Conservation (phyloP, 2,797 vertebrate species). For the Schizopygopsis malacanthus region DNA sequence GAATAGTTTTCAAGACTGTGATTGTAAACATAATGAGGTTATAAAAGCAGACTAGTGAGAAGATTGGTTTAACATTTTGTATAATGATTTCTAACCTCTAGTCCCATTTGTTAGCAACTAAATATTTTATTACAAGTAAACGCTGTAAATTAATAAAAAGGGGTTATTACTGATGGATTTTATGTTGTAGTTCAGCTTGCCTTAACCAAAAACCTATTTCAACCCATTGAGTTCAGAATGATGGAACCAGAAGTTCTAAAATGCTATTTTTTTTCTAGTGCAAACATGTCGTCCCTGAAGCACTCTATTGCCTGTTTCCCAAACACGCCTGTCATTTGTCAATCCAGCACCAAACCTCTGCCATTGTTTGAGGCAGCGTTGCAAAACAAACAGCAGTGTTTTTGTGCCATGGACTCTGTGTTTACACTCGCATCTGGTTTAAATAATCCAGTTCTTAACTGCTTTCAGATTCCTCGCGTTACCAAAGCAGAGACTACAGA, state of each 20-base stretch:
- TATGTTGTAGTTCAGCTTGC: not conserved
- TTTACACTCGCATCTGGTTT: not conserved
- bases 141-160: no score
- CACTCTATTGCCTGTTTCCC: not conserved
- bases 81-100: no score
- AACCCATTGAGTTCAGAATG: not conserved
- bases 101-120: no score
- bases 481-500: not conserved
- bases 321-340: not conserved
- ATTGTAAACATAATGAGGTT: not conserved
- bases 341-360: not conserved
- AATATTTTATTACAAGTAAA: no score
- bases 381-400: not conserved
- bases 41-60: no score
- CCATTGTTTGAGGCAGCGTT: not conserved
- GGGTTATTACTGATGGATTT: not conserved
- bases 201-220: not conserved
- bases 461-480: not conserved
- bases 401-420: no score
- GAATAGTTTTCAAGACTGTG: not conserved
- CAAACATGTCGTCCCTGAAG: not conserved
- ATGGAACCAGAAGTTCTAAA: not conserved
- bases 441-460: constrained; percentile 11
- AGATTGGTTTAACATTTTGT: no score
- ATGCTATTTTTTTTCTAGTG: no score